These are phyloP conservation scores for Acrossocheilus fasciatus DNA, from an alignment of 2,797 vertebrate species.

Conservation along the genomic window DNA sequence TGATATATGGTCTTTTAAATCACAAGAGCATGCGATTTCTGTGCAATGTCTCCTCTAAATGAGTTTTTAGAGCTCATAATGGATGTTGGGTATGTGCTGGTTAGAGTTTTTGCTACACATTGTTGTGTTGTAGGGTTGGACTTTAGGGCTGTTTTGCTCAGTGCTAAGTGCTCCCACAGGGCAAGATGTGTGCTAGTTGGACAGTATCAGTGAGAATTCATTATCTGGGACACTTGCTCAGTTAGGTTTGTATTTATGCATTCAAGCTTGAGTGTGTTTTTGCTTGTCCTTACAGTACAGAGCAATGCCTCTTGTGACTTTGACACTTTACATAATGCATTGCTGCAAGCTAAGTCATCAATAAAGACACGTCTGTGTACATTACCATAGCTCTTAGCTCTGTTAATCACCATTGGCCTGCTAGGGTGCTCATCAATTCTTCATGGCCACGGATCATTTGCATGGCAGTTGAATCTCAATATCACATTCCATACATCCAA, in stretches of 20 bases:
- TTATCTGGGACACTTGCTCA: slow-evolving; percentile 31
- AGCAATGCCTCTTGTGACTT: slow-evolving; percentile 40
- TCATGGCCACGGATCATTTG: slow-evolving; percentile 37
- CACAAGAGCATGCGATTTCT: not conserved
- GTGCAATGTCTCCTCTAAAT: not conserved
- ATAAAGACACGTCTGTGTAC: slow-evolving; percentile 35
- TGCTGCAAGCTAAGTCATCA: slow-evolving; percentile 39
- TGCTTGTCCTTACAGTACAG: slow-evolving; percentile 34
- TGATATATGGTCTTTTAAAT: not conserved
- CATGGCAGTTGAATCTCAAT: slow-evolving; percentile 17
- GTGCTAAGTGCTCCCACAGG: slow-evolving; percentile 41
- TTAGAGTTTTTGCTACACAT: not conserved
- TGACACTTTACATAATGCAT: slow-evolving; percentile 37
- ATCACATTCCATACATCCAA: slow-evolving; percentile 18
- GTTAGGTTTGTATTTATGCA: slow-evolving; percentile 16
- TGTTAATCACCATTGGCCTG: slow-evolving; percentile 41
- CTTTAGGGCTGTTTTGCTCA: slow-evolving; percentile 26
- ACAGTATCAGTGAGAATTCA: slow-evolving; percentile 39
- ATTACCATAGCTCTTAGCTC: slow-evolving; percentile 49
- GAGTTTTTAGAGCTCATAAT: not conserved
- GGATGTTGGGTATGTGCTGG: slow-evolving; percentile 8
- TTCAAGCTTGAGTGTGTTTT: slow-evolving; percentile 8
- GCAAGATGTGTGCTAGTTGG: not conserved
- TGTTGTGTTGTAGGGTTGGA: not conserved
- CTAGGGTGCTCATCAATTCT: slow-evolving; percentile 31